phyloP scores from a whole-genome alignment of 2,113 vertebrate species.

The Forbesichthys papilliferus region DNA sequence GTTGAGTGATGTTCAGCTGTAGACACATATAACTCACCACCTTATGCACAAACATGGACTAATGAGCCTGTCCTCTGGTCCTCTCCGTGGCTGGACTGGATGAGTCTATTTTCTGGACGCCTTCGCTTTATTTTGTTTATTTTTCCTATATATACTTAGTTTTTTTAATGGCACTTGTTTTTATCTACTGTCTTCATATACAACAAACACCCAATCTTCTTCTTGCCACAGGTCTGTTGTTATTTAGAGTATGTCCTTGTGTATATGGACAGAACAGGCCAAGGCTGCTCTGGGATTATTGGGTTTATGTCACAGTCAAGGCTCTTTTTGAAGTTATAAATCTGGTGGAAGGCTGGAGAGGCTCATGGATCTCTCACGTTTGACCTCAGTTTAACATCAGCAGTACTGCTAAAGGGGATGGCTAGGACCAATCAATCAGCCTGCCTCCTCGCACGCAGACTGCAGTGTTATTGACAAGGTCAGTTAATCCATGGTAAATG shows the following conservation, averaged over 20 bases:
- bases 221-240: slow-evolving; percentile 10
- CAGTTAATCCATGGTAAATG: slow-evolving; percentile 48
- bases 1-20: slow-evolving; percentile 25
- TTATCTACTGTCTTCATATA: not conserved
- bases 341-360: slow-evolving; percentile 32
- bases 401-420: slow-evolving; percentile 42
- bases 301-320: slow-evolving; percentile 62
- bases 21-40: slow-evolving; percentile 31
- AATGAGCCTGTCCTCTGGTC: slow-evolving; percentile 14
- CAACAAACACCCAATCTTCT: not conserved
- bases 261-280: slow-evolving; percentile 25
- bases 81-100: not conserved
- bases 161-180: not conserved
- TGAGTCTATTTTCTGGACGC: not conserved
- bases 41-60: slow-evolving; percentile 22
- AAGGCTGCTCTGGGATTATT: slow-evolving; percentile 44
- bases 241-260: slow-evolving; percentile 35
- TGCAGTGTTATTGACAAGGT: slow-evolving; percentile 47
- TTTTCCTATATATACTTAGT: not conserved
- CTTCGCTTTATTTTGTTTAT: not conserved
- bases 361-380: slow-evolving; percentile 42
- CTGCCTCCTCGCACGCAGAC: not conserved
- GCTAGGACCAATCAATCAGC: slow-evolving; percentile 41
- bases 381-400: slow-evolving; percentile 60
- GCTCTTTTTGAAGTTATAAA: slow-evolving; percentile 53